Evolutionary conservation across 2,797 vertebrate species (phyloP), one percentile per base, ranked within the genome.

Genomic region (Leptoclinus maculatus): DNA sequence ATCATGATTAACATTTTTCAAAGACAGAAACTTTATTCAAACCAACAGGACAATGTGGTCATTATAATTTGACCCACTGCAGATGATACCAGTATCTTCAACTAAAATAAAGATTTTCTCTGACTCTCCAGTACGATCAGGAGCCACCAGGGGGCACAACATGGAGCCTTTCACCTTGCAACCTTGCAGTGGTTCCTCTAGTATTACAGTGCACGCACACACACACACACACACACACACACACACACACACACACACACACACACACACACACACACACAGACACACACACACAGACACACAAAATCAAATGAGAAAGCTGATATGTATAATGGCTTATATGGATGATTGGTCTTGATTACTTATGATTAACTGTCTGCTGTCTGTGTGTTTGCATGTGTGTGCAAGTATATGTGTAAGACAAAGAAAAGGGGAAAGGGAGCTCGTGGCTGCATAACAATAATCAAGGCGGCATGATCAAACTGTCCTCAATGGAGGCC

Each of bases 211-310:
- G 23, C 25, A 39, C 7, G 14, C 39, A 47, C 27, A 63, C 27
- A 73, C 43, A 51, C 49, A 56, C 10, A 16, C 47, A 47, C 25
- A 57, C 54, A 58, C 27, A 71, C 43, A 57, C 49, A 76, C 34
- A 56, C 34, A 59, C 56, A 45, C 19, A 72, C 38, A 64, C 57
- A 65, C 45, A 76, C 43, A 53, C 49, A 73, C 39, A 56, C 58
- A 62, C 39, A 78, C 38, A 62, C 51, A 58, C 53, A 53, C 16
- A 82, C 34, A 64, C 32, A 45, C 66, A 91, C 93, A 94, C n/a
- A n/a, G n/a, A n/a, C n/a, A n/a, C n/a, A n/a, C n/a, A n/a, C 93
- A 92, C 91, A 93, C 88, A 91, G 89, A 92, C 90, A 88, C 85
- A 76, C 71, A 75, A 43, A 79, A 87, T 83, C 60, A 79, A 89